A percentile compares a stretch with the other conserved stretches of the same genome.
These are phyloP conservation scores for Catalaphyllia jardinei DNA, from an alignment of 64 coral and sea anemone species.

Conservation along the genomic window DNA sequence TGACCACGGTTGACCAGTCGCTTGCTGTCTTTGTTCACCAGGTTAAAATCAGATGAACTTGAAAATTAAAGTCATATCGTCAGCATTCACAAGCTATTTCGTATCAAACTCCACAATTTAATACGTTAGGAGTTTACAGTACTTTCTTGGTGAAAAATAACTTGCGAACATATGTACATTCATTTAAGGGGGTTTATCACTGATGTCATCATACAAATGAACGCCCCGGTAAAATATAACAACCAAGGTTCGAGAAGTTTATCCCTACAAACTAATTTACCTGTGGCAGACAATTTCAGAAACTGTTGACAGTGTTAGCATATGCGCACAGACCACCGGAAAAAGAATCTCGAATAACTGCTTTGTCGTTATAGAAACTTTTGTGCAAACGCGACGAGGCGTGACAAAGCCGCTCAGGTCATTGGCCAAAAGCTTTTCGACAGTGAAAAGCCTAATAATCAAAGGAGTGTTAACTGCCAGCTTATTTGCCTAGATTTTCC, in stretches of 20 bases:
- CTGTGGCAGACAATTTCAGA: not conserved
- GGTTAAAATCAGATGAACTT: not conserved
- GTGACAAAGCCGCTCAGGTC: constrained; percentile 15
- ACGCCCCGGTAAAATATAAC: not conserved
- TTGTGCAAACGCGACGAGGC: not conserved
- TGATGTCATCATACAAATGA: not conserved
- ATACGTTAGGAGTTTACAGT: not conserved
- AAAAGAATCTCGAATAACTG: constrained; percentile 8
- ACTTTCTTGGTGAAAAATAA: not conserved
- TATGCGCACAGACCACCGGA: constrained; percentile 3
- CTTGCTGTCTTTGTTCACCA: not conserved
- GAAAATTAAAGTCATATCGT: too few relatives aligned
- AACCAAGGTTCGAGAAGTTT: not conserved
- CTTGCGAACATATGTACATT: not conserved
- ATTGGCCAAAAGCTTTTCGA: constrained; percentile 11
- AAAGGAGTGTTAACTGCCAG: not conserved
- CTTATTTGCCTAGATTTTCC: constrained; percentile 36
- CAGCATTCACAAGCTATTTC: too few relatives aligned
- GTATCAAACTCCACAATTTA: too few relatives aligned
- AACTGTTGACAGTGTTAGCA: not conserved
- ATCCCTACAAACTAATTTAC: not conserved
- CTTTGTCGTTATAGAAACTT: constrained; percentile 24
- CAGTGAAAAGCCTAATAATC: not conserved
- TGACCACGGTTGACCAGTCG: not conserved
- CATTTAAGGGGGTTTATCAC: not conserved